Percentiles rank a stretch among this genome's conserved stretches.
Evolutionary conservation across 2,797 vertebrate genomes (phyloP).

Genomic region (Lutjanus argentimaculatus): DNA sequence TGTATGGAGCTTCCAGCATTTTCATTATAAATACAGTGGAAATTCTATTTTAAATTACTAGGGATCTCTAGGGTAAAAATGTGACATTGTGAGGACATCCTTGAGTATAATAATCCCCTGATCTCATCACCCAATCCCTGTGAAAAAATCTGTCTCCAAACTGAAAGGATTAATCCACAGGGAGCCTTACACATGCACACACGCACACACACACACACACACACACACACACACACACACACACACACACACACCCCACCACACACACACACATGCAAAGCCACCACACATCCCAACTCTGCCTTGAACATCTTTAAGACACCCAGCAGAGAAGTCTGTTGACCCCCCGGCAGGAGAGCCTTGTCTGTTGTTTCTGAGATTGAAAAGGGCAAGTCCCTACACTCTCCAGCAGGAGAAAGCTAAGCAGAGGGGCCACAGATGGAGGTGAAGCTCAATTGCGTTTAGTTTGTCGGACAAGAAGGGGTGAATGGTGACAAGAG

Average conservation of each 20-base stretch:
- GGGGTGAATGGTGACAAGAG: conserved; percentile 39
- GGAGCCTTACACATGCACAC: conserved; percentile 46
- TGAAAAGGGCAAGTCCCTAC: conserved; percentile 72
- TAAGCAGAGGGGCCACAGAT: conserved; percentile 48
- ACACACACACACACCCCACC: conserved; percentile 27
- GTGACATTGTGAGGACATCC: neutral
- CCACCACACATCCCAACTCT: conserved; percentile 57
- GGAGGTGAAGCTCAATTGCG: conserved; percentile 53
- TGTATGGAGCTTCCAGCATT: neutral
- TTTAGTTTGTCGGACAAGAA: conserved; percentile 47
- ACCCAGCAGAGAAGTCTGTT: conserved; percentile 70
- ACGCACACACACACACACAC: conserved; percentile 8
- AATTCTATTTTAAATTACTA: neutral
- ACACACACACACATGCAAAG: conserved; percentile 19
- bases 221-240: conserved; percentile 2
- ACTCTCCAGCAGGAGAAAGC: conserved; percentile 46
- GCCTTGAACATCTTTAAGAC: conserved; percentile 68
- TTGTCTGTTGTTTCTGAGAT: conserved; percentile 80
- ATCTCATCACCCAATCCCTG: conserved; percentile 17
- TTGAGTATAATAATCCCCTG: conserved; percentile 14
- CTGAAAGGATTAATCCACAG: conserved; percentile 34
- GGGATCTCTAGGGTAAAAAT: neutral
- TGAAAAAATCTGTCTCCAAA: conserved; percentile 24
- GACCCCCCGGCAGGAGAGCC: conserved; percentile 76
- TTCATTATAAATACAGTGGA: neutral